Evolutionary conservation across 2,797 vertebrate genomes (phyloP).

Genomic region (Pantherophis vulpinus): DNA sequence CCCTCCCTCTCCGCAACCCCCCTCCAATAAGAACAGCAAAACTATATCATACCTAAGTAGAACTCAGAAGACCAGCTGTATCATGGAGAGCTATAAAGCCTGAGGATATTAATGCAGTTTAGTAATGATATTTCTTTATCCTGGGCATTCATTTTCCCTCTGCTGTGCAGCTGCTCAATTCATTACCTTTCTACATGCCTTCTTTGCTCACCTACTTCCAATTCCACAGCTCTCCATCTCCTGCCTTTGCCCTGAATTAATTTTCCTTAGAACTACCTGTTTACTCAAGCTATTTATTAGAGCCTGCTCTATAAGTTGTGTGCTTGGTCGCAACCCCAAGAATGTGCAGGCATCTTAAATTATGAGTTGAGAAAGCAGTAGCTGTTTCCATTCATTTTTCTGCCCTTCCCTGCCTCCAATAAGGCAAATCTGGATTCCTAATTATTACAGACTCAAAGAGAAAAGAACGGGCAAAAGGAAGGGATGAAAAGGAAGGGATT

Average conservation of each 20-base stretch:
- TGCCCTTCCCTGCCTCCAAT: background rate
- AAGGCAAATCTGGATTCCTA: background rate
- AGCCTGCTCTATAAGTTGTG: background rate
- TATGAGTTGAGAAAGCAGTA: background rate
- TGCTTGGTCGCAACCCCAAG: background rate
- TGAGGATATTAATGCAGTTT: background rate
- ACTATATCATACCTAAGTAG: background rate
- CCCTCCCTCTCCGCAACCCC: background rate
- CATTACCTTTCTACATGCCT: background rate
- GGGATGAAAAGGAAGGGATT: background rate
- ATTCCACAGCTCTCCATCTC: background rate
- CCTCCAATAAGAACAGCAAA: background rate
- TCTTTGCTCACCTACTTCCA: background rate
- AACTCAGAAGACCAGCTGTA: background rate
- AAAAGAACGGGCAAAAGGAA: background rate
- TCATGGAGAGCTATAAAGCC: background rate
- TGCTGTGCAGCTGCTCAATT: background rate
- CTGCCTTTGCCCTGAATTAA: background rate
- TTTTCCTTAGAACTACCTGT: background rate
- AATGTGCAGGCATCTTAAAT: background rate
- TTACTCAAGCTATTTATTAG: background rate
- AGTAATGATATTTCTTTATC: background rate
- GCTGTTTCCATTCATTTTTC: background rate
- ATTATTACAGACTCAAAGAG: background rate
- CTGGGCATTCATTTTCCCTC: background rate